A percentile compares a stretch with the other conserved stretches of the same genome.
These are phyloP conservation scores for Calidris pygmaea DNA, from an alignment of 2,113 vertebrate species.

Conservation along the genomic window DNA sequence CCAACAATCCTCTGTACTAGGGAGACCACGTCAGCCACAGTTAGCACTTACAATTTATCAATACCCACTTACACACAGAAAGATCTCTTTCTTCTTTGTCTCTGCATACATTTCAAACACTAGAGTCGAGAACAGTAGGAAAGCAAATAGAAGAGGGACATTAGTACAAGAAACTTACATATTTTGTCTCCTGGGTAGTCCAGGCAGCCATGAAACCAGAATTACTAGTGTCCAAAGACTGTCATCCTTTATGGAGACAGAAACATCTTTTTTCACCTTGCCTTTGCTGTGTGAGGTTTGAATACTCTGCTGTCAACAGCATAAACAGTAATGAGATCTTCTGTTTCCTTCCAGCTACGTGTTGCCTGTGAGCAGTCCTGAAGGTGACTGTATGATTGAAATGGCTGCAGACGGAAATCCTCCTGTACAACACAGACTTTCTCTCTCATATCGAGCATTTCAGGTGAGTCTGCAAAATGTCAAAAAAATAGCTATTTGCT, in stretches of 20 bases:
- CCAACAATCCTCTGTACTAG: background rate
- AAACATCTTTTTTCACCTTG: background rate
- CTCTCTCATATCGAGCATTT: conserved; percentile 52
- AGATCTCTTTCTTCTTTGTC: background rate
- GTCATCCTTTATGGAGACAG: background rate
- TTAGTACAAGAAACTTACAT: background rate
- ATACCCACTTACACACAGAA: background rate
- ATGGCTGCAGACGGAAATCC: conserved; percentile 76
- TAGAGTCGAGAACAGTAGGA: background rate
- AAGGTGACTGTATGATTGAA: conserved; percentile 81
- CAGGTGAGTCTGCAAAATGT: conserved; percentile 71
- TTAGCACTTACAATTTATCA: conserved; percentile 46
- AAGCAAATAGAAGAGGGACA: background rate
- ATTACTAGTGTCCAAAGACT: background rate
- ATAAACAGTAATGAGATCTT: conserved; percentile 58
- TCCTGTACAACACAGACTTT: conserved; percentile 69
- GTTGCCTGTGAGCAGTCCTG: conserved; percentile 72
- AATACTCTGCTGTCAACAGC: conserved; percentile 41
- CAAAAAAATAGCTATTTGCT: background rate
- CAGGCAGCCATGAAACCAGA: background rate
- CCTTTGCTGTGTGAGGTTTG: background rate
- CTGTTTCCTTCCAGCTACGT: conserved; percentile 78
- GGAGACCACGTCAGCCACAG: conserved; percentile 26
- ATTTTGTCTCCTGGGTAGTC: conserved; percentile 19
- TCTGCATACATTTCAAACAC: conserved; percentile 35